These are phyloP conservation scores for Anniella stebbinsi DNA, from an alignment of 2,797 vertebrate species.

Conservation along the genomic window DNA sequence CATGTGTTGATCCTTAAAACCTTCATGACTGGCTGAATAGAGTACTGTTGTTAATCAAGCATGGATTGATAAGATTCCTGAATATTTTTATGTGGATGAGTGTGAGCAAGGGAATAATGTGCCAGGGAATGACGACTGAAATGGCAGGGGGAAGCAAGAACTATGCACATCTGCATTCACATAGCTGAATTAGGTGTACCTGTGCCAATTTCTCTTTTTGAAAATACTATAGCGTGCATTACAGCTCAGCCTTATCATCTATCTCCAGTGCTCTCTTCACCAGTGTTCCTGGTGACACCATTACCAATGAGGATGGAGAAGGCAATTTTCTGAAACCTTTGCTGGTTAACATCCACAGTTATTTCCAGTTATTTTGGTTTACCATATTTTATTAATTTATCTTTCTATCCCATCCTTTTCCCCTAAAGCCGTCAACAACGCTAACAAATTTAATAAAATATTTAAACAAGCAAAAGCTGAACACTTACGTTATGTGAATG, in stretches of 20 bases:
- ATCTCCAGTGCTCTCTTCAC: background rate
- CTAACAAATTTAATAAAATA: background rate
- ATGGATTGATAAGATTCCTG: background rate
- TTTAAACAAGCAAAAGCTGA: background rate
- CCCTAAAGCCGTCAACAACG: too few relatives aligned
- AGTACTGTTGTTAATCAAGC: background rate
- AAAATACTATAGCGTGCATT: constrained; percentile 8
- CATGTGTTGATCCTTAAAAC: background rate
- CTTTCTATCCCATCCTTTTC: too few relatives aligned
- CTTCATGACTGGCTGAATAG: background rate
- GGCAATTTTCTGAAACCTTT: background rate
- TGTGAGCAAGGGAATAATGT: constrained; percentile 2
- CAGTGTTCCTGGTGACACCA: background rate
- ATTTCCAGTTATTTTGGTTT: background rate
- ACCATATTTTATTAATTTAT: background rate
- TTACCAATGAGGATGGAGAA: background rate
- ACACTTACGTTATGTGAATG: background rate
- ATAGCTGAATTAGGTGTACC: constrained; percentile 7
- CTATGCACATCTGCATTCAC: background rate
- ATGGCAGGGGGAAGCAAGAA: constrained; percentile 9
- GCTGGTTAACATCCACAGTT: background rate
- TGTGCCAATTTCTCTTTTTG: background rate
- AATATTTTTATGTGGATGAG: background rate
- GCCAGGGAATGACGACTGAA: background rate
- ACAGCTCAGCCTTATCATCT: background rate